A percentile compares a stretch with the other conserved stretches of the same genome.
phyloP scores from a whole-genome alignment of 2,113 vertebrate genomes.

The Speoplatyrhinus poulsoni region DNA sequence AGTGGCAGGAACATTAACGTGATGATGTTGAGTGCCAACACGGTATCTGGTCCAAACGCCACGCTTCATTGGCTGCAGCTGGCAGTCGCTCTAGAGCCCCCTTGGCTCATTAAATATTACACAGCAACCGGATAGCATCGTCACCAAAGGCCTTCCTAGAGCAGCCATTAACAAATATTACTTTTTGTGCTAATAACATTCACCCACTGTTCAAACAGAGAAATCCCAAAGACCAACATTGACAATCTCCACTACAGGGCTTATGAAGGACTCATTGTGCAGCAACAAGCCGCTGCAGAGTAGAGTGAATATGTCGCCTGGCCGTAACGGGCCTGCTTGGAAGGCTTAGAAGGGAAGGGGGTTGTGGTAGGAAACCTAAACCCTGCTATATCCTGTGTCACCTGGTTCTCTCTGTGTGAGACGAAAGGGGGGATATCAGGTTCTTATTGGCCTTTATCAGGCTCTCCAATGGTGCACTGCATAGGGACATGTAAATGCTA shows the following conservation, averaged over 20 bases:
- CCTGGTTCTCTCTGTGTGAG: constrained; percentile 38
- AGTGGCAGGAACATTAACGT: background rate
- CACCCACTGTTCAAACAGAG: background rate
- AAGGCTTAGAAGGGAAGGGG: constrained; percentile 4
- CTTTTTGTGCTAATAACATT: background rate
- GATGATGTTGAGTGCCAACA: too few relatives aligned
- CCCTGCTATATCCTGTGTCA: constrained; percentile 55
- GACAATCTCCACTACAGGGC: background rate
- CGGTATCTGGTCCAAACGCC: background rate
- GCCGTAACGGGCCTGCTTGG: constrained; percentile 19
- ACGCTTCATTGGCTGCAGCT: background rate
- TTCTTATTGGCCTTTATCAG: constrained; percentile 34
- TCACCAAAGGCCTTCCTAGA: background rate
- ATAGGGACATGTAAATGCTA: background rate
- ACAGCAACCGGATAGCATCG: constrained; percentile 26
- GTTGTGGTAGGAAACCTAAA: constrained; percentile 54
- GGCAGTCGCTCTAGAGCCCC: background rate
- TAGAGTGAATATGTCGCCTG: background rate
- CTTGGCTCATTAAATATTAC: constrained; percentile 59
- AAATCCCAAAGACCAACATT: background rate
- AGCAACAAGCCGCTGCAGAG: background rate
- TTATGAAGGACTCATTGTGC: background rate
- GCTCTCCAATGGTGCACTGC: constrained; percentile 33
- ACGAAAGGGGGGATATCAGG: constrained; percentile 41
- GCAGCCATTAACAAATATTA: background rate